These are phyloP conservation scores for Tetragnatha versicolor DNA, from an alignment of 1,140 invertebrate species.

Conservation along the genomic window DNA sequence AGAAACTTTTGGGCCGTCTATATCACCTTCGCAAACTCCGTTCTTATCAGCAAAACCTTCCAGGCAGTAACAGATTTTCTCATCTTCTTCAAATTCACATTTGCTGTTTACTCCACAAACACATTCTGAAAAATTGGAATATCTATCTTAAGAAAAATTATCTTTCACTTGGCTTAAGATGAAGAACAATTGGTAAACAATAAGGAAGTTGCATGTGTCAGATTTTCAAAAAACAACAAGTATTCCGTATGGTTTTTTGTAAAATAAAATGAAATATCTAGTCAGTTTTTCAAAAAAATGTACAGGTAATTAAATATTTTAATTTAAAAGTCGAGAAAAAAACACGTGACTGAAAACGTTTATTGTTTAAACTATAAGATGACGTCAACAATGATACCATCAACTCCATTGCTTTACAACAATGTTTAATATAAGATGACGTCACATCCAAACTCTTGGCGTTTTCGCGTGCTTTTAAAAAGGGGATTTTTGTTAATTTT, in stretches of 20 bases:
- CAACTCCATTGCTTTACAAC: too few species aligned
- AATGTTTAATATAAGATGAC: too few species aligned
- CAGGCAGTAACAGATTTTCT: slow-evolving; percentile 9
- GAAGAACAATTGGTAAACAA: too few species aligned
- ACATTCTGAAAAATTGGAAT: not conserved
- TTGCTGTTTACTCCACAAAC: slow-evolving; percentile 12
- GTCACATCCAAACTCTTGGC: too few species aligned
- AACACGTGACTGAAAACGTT: too few species aligned
- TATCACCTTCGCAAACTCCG: not conserved
- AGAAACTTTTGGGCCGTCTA: not conserved
- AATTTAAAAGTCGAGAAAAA: too few species aligned
- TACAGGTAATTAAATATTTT: not conserved
- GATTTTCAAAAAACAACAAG: not conserved
- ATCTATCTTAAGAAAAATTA: not conserved
- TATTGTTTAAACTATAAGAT: too few species aligned
- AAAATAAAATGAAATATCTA: not conserved
- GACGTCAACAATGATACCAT: too few species aligned
- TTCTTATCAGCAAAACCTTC: slow-evolving; percentile 8
- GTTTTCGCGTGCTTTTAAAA: too few species aligned
- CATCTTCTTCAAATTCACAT: slow-evolving; percentile 8
- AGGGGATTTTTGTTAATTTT: too few species aligned
- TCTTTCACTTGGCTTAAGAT: not conserved
- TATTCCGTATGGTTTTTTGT: not conserved
- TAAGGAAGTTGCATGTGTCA: not conserved
- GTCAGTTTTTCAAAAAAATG: not conserved